A percentile compares a stretch with the other conserved stretches of the same genome.
Evolutionary conservation across 2,113 vertebrate genomes (phyloP).

Genomic region (Neomonachus schauinslandi): DNA sequence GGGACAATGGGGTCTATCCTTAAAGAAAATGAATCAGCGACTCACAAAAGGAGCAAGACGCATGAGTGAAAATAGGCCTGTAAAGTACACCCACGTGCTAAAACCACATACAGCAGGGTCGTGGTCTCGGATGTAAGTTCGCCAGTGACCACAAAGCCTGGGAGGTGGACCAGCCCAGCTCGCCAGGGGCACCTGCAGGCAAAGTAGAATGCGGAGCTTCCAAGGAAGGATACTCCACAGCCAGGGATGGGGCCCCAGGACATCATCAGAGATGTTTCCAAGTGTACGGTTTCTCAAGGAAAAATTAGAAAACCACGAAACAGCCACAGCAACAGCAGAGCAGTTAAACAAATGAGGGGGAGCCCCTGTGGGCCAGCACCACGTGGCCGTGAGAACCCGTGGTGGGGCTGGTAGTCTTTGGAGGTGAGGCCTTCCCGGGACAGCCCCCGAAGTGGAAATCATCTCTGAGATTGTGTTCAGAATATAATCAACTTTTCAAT

Average conservation of each 20-base stretch:
- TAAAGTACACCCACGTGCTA: fast-evolving
- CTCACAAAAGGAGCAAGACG: not conserved
- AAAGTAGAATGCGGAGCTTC: fast-evolving
- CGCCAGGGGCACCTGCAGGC: fast-evolving
- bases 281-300: not conserved
- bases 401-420: too few relatives aligned
- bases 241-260: not conserved
- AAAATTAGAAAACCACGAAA: fast-evolving
- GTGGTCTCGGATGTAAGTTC: fast-evolving
- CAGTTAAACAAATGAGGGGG: fast-evolving
- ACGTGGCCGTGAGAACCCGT: not conserved
- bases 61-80: fast-evolving
- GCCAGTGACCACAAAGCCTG: fast-evolving
- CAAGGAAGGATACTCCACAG: fast-evolving
- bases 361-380: fast-evolving
- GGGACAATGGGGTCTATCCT: fast-evolving
- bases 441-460: not conserved
- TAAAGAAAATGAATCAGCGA: too few relatives aligned
- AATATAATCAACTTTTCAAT: fast-evolving
- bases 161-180: not conserved
- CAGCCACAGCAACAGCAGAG: fast-evolving
- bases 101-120: fast-evolving
- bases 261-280: not conserved
- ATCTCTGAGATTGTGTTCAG: fast-evolving
- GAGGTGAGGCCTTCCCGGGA: not conserved